Conservation (phyloP, 2,888 invertebrate genomes). For the Xestobium rufovillosum region DNA sequence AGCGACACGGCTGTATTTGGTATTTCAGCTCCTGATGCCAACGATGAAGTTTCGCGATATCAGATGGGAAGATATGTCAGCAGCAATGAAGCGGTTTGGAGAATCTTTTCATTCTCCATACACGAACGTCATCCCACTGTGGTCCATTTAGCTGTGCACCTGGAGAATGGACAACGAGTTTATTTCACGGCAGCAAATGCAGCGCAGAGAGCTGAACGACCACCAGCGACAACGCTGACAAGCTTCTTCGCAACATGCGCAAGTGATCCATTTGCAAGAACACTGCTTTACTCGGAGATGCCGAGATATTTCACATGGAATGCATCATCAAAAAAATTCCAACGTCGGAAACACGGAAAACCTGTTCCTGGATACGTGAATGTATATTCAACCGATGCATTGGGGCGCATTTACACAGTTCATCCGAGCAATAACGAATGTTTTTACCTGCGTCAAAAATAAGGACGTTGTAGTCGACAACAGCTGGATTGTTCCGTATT, state of each 20-base stretch:
- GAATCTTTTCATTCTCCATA: conserved; percentile 18
- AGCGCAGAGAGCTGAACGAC: conserved; percentile 6
- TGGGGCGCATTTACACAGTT: conserved; percentile 26
- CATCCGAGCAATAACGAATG: conserved; percentile 26
- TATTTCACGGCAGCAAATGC: conserved; percentile 15
- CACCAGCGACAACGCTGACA: conserved; percentile 15
- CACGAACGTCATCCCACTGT: conserved; percentile 31
- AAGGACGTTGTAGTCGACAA: too few species aligned
- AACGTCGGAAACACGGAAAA: conserved; percentile 14
- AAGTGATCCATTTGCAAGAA: conserved; percentile 19
- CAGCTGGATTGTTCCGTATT: too few species aligned
- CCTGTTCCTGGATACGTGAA: conserved; percentile 15
- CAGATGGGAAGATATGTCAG: conserved; percentile 28
- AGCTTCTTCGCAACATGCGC: conserved; percentile 14
- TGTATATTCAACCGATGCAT: conserved; percentile 16
- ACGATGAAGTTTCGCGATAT: conserved; percentile 25
- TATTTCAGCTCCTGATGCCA: conserved; percentile 22
- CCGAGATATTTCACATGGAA: conserved; percentile 18
- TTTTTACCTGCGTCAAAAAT: conserved; percentile 29
- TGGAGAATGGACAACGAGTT: conserved; percentile 20
- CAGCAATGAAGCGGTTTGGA: conserved; percentile 25
- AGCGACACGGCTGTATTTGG: too few species aligned
- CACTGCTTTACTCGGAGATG: conserved; percentile 17
- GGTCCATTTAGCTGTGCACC: conserved; percentile 26
- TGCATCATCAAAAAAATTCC: conserved; percentile 12